Percentiles rank a stretch among this genome's conserved stretches.
Conservation (phyloP, 2,797 vertebrate genomes). For the Melopsittacus undulatus region DNA sequence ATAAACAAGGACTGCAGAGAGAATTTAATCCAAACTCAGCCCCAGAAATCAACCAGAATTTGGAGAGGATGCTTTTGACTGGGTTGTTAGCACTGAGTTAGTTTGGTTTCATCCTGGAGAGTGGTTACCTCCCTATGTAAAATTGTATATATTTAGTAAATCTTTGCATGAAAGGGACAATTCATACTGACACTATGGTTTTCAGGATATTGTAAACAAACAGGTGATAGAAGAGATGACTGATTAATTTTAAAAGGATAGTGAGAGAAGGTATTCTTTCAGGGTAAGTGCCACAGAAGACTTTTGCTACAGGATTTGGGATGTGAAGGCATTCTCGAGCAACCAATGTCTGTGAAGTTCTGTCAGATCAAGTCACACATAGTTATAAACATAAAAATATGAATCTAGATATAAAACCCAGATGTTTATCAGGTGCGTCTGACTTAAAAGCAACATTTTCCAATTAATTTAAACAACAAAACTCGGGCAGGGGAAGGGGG, state of each 20-base stretch:
- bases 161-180: neutral
- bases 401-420: neutral
- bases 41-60: neutral
- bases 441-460: neutral
- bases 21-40: neutral
- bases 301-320: neutral
- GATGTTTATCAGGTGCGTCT: neutral
- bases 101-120: neutral
- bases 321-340: neutral
- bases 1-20: neutral
- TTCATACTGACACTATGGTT: neutral
- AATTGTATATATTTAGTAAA: neutral
- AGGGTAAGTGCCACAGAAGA: neutral
- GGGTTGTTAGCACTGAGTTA: neutral
- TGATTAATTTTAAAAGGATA: neutral
- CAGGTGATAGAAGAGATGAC: neutral
- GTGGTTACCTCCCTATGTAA: neutral
- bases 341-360: neutral
- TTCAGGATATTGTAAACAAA: neutral
- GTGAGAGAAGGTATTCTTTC: neutral
- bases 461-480: neutral
- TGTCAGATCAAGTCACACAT: neutral
- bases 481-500: rapidly evolving
- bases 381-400: neutral
- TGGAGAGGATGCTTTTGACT: neutral